These are phyloP conservation scores for Dryocosmus kuriphilus DNA, from an alignment of 2,888 invertebrate species.

Conservation along the genomic window DNA sequence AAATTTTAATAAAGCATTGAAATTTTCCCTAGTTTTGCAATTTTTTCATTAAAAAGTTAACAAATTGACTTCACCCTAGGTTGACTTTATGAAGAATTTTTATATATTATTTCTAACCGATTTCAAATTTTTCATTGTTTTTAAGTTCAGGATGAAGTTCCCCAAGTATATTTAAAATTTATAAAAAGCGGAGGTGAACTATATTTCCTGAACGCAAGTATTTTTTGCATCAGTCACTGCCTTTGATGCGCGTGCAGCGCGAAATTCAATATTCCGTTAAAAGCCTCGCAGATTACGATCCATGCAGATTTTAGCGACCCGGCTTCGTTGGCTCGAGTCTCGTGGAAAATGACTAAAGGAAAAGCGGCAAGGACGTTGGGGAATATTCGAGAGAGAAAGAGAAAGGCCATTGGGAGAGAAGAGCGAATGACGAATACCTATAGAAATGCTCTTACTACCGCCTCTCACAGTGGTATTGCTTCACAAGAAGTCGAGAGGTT, in stretches of 20 bases:
- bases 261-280: conserved; percentile 34
- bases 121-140: no score
- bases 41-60: no score
- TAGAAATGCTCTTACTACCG: conserved; percentile 69
- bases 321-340: conserved; percentile 35
- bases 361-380: conserved; percentile 34
- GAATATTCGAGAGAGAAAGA: conserved; percentile 26
- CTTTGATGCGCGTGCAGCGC: conserved; percentile 7
- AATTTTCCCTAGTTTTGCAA: no score
- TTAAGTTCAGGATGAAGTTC: no score
- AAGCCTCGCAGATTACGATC: conserved; percentile 36
- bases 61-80: no score
- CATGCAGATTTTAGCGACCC: conserved; percentile 36
- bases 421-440: conserved; percentile 71
- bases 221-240: not conserved
- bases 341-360: conserved; percentile 33
- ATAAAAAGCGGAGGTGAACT: not conserved
- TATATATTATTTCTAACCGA: no score
- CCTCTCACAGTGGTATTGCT: conserved; percentile 56
- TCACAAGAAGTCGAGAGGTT: conserved; percentile 57
- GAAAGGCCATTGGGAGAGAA: conserved; percentile 43
- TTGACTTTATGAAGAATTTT: no score
- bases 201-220: not conserved
- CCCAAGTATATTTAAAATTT: no score
- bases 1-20: no score